Percentiles rank a stretch among this genome's conserved stretches.
phyloP scores from a whole-genome alignment of 2,888 invertebrate genomes.

The Dinocampus coccinellae region DNA sequence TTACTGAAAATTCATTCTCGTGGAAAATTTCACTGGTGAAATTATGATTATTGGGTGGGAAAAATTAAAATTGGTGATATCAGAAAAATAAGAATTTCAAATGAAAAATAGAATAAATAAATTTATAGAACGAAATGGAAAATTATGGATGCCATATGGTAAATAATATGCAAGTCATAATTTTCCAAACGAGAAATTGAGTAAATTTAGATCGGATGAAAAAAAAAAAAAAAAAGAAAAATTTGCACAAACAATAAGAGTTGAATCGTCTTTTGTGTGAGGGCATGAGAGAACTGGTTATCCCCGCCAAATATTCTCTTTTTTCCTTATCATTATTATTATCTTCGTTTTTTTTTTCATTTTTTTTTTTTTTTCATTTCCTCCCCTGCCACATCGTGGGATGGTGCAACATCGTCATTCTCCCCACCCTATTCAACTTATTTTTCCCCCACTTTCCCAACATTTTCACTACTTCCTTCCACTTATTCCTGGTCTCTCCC shows the following conservation, averaged over 20 bases:
- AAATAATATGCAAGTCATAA: conserved; percentile 33
- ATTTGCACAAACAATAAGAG: conserved; percentile 49
- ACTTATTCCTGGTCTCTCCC: conserved; percentile 10
- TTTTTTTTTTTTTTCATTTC: neutral
- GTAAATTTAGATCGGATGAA: conserved; percentile 36
- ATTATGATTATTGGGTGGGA: conserved; percentile 52
- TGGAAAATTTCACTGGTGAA: conserved; percentile 67
- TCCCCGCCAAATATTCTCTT: conserved; percentile 40
- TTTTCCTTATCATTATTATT: too few relatives aligned
- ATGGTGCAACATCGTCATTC: neutral
- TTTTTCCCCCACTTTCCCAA: conserved; percentile 16
- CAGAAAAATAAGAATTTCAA: conserved; percentile 6
- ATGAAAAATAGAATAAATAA: conserved; percentile 40
- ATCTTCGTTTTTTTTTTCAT: neutral
- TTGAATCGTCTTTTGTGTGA: conserved; percentile 24
- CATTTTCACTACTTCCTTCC: conserved; percentile 13
- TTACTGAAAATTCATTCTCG: conserved; percentile 65
- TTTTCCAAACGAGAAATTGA: conserved; percentile 22
- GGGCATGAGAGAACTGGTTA: conserved; percentile 49
- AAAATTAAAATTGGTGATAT: conserved; percentile 9
- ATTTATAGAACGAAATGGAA: conserved; percentile 50
- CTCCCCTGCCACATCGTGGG: neutral
- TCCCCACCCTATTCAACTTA: conserved; percentile 9
- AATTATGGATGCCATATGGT: conserved; percentile 18
- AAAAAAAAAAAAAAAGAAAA: conserved; percentile 42